Evolutionary conservation across 2,888 invertebrate species (phyloP), one percentile per base, ranked within the genome.

Genomic region (Heteromurus nitidus): DNA sequence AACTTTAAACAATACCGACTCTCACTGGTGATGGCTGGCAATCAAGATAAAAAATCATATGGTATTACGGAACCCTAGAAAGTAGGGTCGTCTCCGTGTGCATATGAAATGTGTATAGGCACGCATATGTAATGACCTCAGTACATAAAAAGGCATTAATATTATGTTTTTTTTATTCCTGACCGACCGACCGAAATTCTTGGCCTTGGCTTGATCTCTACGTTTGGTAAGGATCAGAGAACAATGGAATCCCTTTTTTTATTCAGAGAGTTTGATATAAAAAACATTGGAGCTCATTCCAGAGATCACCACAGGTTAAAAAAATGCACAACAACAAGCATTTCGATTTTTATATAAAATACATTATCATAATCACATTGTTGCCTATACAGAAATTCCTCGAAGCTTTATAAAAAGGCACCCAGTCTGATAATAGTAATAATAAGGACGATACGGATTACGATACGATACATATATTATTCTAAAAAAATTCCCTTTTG

Each of bases 271-370:
- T 13, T n/a, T 47, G 47, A 47, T 47, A 47, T 47, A 47, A 47
- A 47, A 47, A 47, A 47, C 47, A 47, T n/a, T 5, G n/a, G 47
- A 31, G 67, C 47, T 67, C 44, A 47, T 67, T 47, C 42, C 42
- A 53, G 30, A 55, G 69, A 76, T 69, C 76, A 76, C 76, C 60
- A 76, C 67, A 69, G 76, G 76, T 76, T 76, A 76, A 42, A 74
- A 60, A 64, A 42, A 42, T 16, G 26, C 11, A 53, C 53, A 20
- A 31, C 20, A 28, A 28, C 50, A 50, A n/a, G 26, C 24, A 47
- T 65, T 11, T 26, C 30, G 18, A 30, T 60, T 58, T 22, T 24
- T 24, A 7, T 11, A 22, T 13, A 44, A 18, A 67, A 13, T 42
- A 30, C 36, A 70, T 30, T 60, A 60, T 36, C 31, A 55, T 58